These are phyloP conservation scores for Tetragonisca angustula DNA, from an alignment of 2,888 invertebrate genomes.

Conservation along the genomic window DNA sequence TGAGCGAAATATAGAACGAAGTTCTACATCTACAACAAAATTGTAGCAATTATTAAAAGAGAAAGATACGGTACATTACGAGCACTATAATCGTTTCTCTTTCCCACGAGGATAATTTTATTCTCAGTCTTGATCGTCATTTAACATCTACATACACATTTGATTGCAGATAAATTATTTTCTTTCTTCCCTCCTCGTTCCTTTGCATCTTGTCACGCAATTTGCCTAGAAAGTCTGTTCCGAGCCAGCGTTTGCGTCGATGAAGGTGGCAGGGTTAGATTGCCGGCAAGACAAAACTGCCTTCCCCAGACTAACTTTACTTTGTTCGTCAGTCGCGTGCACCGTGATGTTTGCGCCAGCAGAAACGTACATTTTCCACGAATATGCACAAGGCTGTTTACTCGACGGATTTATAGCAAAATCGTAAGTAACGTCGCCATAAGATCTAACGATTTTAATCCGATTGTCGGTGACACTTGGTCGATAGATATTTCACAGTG, in stretches of 20 bases:
- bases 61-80: not conserved
- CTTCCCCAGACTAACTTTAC: constrained; percentile 1
- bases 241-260: constrained; percentile 19
- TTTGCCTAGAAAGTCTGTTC: constrained; percentile 5
- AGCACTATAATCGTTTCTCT: not conserved
- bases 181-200: not conserved
- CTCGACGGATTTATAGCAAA: constrained; percentile 22
- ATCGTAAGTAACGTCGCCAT: not conserved
- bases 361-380: not conserved
- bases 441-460: too few relatives aligned
- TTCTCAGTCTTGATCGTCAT: not conserved
- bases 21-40: too few relatives aligned
- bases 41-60: not conserved
- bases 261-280: constrained; percentile 21
- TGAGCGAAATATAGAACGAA: not conserved
- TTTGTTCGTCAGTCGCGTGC: constrained; percentile 24
- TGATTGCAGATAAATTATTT: constrained; percentile 7
- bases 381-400: constrained; percentile 12
- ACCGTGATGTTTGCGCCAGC: constrained; percentile 9
- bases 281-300: constrained; percentile 4
- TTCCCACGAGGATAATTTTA: constrained; percentile 3
- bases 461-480: not conserved
- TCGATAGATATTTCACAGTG: not conserved
- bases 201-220: constrained; percentile 49
- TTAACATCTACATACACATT: not conserved